Percentiles rank a stretch among this genome's conserved stretches.
Conservation (phyloP, 2,888 invertebrate species). For the Trissolcus japonicus region DNA sequence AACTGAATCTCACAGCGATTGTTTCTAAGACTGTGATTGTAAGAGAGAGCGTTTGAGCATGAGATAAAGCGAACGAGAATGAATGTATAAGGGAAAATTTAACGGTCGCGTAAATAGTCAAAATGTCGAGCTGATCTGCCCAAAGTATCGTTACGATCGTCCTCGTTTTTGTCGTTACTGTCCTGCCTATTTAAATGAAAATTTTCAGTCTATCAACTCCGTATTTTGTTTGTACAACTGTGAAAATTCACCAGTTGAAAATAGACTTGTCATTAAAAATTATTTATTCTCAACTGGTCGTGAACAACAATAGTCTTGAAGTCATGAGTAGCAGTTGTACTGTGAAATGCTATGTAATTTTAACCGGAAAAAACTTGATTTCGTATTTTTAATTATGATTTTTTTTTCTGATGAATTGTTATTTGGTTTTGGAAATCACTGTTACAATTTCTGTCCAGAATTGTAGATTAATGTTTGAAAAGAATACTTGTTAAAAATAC, state of each 20-base stretch:
- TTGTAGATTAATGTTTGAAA: no score
- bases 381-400: no score
- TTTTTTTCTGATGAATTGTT: no score
- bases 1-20: conserved; percentile 47
- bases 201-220: not conserved
- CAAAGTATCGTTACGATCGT: conserved; percentile 61
- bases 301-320: no score
- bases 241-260: not conserved
- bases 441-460: no score
- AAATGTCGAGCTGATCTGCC: conserved; percentile 39
- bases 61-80: conserved; percentile 17
- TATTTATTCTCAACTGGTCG: no score
- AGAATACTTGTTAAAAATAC: no score
- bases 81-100: conserved; percentile 16
- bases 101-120: conserved; percentile 20
- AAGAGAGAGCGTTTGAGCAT: conserved; percentile 28
- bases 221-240: conserved; percentile 22
- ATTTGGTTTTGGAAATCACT: no score
- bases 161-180: conserved; percentile 54
- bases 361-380: no score
- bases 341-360: no score
- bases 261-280: no score
- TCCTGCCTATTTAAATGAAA: conserved; percentile 50
- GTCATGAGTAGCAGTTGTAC: no score
- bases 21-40: conserved; percentile 56